Conservation (phyloP, 2,797 vertebrate genomes). For the Siniperca scherzeri region DNA sequence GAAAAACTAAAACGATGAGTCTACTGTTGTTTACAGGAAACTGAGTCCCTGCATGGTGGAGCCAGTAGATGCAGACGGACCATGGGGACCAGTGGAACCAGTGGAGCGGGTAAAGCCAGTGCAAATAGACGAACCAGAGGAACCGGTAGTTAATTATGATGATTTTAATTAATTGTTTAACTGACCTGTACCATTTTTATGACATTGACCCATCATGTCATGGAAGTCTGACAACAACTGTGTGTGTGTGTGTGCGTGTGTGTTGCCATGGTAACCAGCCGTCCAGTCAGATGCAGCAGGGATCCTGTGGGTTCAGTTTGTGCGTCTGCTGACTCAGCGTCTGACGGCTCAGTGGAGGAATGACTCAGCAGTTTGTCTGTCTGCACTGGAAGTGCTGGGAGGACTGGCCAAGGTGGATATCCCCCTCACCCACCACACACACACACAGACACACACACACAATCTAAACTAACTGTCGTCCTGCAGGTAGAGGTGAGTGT, state of each 20-base stretch:
- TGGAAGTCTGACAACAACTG: background rate
- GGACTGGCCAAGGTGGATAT: constrained; percentile 66
- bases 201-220: background rate
- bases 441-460: constrained; percentile 1
- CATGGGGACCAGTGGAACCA: background rate
- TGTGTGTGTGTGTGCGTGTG: background rate
- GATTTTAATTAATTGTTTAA: background rate
- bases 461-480: background rate
- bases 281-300: constrained; percentile 17
- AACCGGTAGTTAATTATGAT: constrained; percentile 1
- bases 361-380: constrained; percentile 94
- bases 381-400: constrained; percentile 89
- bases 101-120: background rate
- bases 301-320: constrained; percentile 55
- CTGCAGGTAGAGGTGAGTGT: constrained; percentile 89
- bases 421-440: background rate
- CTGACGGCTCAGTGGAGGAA: constrained; percentile 93
- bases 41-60: background rate
- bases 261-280: constrained; percentile 35
- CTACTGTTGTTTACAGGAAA: constrained; percentile 16
- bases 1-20: background rate
- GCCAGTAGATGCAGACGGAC: background rate
- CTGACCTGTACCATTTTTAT: background rate
- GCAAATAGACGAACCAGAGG: constrained; percentile 24
- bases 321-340: constrained; percentile 90